Evolutionary conservation across 1,140 invertebrate species (phyloP).

Genomic region (Stegodyphus dumicola): DNA sequence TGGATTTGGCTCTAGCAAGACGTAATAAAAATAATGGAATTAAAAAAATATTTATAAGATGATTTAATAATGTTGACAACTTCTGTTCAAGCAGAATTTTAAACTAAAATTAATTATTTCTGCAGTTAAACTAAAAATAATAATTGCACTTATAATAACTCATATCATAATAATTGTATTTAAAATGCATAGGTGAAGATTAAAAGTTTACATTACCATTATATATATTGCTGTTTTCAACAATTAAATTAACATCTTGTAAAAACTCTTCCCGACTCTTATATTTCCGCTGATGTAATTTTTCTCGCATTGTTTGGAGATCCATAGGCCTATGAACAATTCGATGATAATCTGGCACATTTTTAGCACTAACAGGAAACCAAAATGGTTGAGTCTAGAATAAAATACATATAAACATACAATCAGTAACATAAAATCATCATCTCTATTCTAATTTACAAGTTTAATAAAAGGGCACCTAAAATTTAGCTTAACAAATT

Average conservation of each 20-base stretch:
- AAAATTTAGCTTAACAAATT: too few relatives aligned
- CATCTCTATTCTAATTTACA: not conserved
- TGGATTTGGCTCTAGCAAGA: too few relatives aligned
- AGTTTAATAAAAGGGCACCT: too few relatives aligned
- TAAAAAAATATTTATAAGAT: too few relatives aligned
- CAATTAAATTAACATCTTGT: slow-evolving; percentile 93
- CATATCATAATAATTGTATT: too few relatives aligned
- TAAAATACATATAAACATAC: not conserved
- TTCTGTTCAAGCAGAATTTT: too few relatives aligned
- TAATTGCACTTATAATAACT: too few relatives aligned
- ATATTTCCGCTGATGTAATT: slow-evolving; percentile 91
- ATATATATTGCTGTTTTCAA: slow-evolving; percentile 93
- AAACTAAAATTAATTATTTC: too few relatives aligned
- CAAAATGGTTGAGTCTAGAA: slow-evolving; percentile 82
- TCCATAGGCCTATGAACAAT: slow-evolving; percentile 96
- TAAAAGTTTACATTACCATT: slow-evolving; percentile 76
- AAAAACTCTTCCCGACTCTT: slow-evolving; percentile 94
- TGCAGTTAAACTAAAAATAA: too few relatives aligned
- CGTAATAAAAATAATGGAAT: too few relatives aligned
- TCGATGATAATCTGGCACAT: slow-evolving; percentile 93
- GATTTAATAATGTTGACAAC: too few relatives aligned
- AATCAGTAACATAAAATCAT: not conserved
- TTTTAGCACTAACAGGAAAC: slow-evolving; percentile 93
- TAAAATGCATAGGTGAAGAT: too few relatives aligned
- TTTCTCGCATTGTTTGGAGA: slow-evolving; percentile 94